Conservation (phyloP, 2,797 vertebrate genomes). For the Mycteria americana region DNA sequence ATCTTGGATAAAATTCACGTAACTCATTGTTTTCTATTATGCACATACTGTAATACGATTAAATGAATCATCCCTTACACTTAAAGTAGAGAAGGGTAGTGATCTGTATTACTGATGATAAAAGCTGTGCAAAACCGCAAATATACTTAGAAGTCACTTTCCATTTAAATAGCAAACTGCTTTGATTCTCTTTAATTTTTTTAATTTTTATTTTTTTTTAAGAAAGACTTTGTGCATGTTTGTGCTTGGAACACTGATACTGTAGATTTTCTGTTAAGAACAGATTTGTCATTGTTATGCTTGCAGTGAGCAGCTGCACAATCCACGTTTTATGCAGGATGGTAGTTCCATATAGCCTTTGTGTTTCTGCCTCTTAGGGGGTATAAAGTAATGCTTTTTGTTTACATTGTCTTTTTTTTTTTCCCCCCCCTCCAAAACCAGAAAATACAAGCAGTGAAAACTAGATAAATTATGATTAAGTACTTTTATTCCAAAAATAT, state of each 20-base stretch:
- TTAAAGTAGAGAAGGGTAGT: neutral
- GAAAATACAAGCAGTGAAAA: neutral
- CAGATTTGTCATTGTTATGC: constrained; percentile 7
- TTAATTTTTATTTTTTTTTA: neutral
- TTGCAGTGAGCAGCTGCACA: neutral
- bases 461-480: neutral
- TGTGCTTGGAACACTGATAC: neutral
- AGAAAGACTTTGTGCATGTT: neutral
- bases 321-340: neutral
- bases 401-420: neutral
- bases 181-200: neutral
- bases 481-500: neutral
- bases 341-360: neutral
- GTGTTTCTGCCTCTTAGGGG: neutral
- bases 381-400: neutral
- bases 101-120: neutral
- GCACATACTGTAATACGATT: neutral
- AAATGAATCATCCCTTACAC: neutral
- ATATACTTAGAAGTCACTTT: neutral
- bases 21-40: neutral
- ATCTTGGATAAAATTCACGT: neutral
- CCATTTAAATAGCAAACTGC: neutral
- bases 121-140: neutral
- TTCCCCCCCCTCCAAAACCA: neutral
- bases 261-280: neutral